These are phyloP conservation scores for Gnathonemus longibarbis DNA, from an alignment of 2,113 vertebrate species.

Conservation along the genomic window DNA sequence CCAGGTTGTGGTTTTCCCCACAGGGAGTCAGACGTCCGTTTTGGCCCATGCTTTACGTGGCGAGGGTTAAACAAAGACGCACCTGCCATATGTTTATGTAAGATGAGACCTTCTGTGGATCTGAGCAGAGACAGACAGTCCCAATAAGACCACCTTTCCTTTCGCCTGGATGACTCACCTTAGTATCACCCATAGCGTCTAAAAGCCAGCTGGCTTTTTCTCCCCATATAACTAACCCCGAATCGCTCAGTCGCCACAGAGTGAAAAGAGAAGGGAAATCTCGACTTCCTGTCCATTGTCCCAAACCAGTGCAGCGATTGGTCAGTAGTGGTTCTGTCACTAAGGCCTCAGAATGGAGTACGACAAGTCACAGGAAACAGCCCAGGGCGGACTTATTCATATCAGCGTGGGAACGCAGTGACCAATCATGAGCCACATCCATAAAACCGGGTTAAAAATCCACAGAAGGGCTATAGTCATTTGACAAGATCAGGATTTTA, in stretches of 20 bases:
- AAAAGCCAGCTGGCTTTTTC: background rate
- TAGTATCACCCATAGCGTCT: background rate
- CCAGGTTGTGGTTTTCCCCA: background rate
- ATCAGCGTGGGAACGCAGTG: conserved; percentile 9
- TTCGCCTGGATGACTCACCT: background rate
- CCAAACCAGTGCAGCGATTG: background rate
- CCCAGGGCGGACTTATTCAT: background rate
- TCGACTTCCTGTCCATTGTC: conserved; percentile 18
- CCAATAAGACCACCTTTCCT: background rate
- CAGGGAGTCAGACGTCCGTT: background rate
- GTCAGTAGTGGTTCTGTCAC: conserved; percentile 9
- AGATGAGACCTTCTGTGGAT: background rate
- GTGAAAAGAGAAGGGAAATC: conserved; percentile 7
- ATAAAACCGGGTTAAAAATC: background rate
- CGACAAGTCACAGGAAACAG: conserved; percentile 7
- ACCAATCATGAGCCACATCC: background rate
- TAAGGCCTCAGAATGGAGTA: background rate
- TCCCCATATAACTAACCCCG: background rate
- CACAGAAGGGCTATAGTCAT: background rate
- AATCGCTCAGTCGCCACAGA: background rate
- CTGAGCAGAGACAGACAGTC: background rate
- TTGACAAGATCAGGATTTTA: background rate
- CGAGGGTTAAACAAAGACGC: background rate
- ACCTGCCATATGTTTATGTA: background rate
- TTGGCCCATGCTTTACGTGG: background rate